These are phyloP conservation scores for Ennomos quercinarius DNA, from an alignment of 2,888 invertebrate genomes.

Conservation along the genomic window DNA sequence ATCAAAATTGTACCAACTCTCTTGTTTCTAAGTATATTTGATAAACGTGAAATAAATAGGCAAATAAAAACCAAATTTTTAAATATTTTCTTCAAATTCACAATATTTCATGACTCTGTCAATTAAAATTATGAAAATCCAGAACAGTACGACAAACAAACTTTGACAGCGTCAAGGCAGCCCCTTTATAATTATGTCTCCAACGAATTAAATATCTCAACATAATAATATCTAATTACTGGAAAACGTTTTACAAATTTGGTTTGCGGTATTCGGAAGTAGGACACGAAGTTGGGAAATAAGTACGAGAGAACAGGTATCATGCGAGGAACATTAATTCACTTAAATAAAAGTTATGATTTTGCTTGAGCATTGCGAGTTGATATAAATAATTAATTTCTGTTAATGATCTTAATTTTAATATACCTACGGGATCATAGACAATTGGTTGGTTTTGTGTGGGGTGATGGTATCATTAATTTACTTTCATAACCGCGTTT, in stretches of 20 bases:
- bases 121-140: slow-evolving; percentile 34
- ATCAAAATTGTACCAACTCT: too few relatives aligned
- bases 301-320: slow-evolving; percentile 6
- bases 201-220: slow-evolving; percentile 51
- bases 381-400: not conserved
- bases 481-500: too few relatives aligned
- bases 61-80: too few relatives aligned
- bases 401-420: too few relatives aligned
- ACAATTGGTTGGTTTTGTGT: too few relatives aligned
- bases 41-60: too few relatives aligned
- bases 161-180: slow-evolving; percentile 45
- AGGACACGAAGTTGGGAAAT: slow-evolving; percentile 2
- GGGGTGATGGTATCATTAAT: too few relatives aligned
- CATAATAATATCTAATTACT: slow-evolving; percentile 51
- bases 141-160: slow-evolving; percentile 42
- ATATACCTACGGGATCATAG: too few relatives aligned
- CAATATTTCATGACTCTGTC: not conserved
- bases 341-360: slow-evolving; percentile 1
- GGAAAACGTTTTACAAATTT: slow-evolving; percentile 39
- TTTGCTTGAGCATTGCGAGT: not conserved
- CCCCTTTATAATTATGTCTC: slow-evolving; percentile 39
- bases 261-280: slow-evolving; percentile 34
- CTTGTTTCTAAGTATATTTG: too few relatives aligned
- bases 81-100: too few relatives aligned
- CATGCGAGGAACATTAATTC: not conserved